These are phyloP conservation scores for Iphiclides podalirius DNA, from an alignment of 2,888 invertebrate genomes.

Conservation along the genomic window DNA sequence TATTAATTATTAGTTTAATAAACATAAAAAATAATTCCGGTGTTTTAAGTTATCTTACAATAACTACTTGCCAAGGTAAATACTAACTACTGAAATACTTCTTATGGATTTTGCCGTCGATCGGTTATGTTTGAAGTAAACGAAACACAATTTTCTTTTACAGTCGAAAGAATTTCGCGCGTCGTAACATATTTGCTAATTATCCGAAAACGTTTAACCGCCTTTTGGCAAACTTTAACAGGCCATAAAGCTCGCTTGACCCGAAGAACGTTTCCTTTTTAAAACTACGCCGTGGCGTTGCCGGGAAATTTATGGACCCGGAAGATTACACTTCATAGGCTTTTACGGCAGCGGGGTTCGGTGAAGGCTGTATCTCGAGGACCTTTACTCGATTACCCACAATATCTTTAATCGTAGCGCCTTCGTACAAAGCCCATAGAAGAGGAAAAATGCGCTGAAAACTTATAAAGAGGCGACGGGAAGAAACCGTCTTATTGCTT, in stretches of 20 bases:
- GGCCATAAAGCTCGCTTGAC: constrained; percentile 1
- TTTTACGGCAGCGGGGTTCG: no score
- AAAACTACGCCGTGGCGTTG: constrained; percentile 2
- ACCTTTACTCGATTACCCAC: constrained; percentile 23
- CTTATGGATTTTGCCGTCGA: no score
- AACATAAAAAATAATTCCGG: no score
- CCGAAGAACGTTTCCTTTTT: constrained; percentile 3
- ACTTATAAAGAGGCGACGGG: constrained; percentile 25
- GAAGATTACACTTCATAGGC: constrained; percentile 19
- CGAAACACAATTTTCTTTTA: no score
- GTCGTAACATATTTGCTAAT: constrained; percentile 7
- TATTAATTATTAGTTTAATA: no score
- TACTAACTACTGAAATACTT: no score
- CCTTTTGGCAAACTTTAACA: neutral
- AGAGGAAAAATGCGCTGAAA: constrained; percentile 3
- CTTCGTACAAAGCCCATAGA: constrained; percentile 6
- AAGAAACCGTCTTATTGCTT: constrained; percentile 61
- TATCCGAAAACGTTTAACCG: neutral
- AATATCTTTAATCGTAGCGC: constrained; percentile 26
- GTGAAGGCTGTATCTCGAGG: constrained; percentile 8
- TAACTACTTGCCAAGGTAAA: no score
- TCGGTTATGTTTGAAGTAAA: no score
- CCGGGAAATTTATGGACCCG: constrained; percentile 6
- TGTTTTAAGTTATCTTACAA: no score
- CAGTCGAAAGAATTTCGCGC: no score